These are phyloP conservation scores for Vulpes ferrilata DNA, from an alignment of 2,113 vertebrate species.

Conservation along the genomic window DNA sequence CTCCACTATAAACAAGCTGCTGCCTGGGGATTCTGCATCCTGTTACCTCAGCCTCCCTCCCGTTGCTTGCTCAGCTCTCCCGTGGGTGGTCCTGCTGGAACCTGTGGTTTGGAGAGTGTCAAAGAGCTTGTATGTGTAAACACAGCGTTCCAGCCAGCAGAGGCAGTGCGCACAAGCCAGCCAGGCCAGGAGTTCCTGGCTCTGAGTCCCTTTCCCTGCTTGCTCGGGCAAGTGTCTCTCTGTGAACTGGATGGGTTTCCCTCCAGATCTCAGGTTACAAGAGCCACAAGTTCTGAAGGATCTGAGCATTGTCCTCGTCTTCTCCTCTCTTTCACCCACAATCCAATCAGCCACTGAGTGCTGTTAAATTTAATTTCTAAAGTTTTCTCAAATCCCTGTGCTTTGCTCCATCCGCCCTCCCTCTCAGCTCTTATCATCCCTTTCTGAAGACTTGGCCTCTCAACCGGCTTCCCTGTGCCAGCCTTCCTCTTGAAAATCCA, in stretches of 20 bases:
- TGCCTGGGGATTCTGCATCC: not conserved
- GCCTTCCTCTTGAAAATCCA: not conserved
- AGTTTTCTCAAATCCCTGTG: not conserved
- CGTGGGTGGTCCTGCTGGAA: conserved; percentile 53
- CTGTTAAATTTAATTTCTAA: not conserved
- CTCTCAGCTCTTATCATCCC: too few relatives aligned
- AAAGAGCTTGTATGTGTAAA: not conserved
- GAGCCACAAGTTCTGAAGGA: not conserved
- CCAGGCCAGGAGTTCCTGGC: not conserved
- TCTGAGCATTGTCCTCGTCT: not conserved
- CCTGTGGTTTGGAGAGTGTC: conserved; percentile 3
- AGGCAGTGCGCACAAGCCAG: not conserved
- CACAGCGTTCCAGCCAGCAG: not conserved
- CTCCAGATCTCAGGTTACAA: not conserved
- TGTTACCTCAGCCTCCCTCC: not conserved
- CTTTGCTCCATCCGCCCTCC: not conserved
- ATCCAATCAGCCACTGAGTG: not conserved
- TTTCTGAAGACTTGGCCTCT: not conserved
- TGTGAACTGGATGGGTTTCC: not conserved
- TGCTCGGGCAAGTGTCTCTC: not conserved
- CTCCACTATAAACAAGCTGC: not conserved
- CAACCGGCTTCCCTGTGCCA: not conserved
- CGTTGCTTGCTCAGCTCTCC: not conserved
- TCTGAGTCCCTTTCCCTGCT: not conserved
- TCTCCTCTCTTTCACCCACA: not conserved